Evolutionary conservation across 37 sponge, comb jelly and placozoan genomes (phyloP).

Genomic region (Hexactinellida sp.): DNA sequence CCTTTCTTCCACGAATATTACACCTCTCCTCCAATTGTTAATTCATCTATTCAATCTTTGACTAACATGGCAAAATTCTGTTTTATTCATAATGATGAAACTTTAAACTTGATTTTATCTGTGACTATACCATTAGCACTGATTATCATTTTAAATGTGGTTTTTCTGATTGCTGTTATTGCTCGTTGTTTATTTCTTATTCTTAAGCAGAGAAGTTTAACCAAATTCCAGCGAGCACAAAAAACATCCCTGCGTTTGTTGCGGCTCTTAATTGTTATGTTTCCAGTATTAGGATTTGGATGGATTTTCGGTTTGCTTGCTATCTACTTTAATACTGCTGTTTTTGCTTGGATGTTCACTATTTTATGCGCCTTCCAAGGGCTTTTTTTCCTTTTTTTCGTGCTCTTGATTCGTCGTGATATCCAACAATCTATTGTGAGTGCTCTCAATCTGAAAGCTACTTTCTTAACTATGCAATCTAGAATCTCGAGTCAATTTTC

Average conservation of each 20-base stretch:
- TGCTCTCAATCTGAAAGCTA: not conserved
- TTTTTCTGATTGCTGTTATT: not conserved
- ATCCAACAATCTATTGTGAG: not conserved
- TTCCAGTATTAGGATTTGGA: not conserved
- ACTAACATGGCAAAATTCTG: not conserved
- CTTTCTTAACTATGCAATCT: not conserved
- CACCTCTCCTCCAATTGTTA: not conserved
- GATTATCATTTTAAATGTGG: not conserved
- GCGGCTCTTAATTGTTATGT: not conserved
- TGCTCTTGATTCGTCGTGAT: constrained; percentile 6
- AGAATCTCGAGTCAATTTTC: not conserved
- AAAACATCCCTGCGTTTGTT: not conserved
- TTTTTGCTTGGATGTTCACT: constrained; percentile 1
- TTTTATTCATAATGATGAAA: not conserved
- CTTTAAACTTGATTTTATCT: not conserved
- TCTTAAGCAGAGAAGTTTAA: not conserved
- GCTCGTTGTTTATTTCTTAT: not conserved
- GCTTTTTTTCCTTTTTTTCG: not conserved
- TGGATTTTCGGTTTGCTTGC: not conserved
- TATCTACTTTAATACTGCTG: not conserved
- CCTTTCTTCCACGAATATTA: not conserved
- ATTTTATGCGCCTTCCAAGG: not conserved
- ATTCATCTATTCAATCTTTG: not conserved
- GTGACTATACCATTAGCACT: not conserved
- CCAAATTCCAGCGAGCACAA: not conserved